Evolutionary conservation across 2,888 invertebrate species (phyloP).

Genomic region (Eurois occulta): DNA sequence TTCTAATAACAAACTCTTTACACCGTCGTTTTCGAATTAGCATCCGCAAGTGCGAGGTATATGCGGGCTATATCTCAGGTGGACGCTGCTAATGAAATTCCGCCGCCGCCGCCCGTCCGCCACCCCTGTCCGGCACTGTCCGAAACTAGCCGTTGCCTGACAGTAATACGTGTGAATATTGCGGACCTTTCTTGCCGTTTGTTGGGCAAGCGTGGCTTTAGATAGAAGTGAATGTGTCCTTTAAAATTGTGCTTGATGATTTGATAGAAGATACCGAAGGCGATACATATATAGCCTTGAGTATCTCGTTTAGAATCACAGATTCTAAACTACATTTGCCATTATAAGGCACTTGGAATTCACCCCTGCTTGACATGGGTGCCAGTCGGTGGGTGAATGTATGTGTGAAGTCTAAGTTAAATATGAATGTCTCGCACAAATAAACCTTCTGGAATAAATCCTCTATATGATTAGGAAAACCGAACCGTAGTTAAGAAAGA

Average conservation of each 20-base stretch:
- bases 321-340: not conserved
- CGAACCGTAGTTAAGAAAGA: not conserved
- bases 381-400: not conserved
- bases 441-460: not conserved
- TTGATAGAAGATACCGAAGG: not conserved
- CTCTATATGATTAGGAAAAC: not conserved
- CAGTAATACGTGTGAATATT: conserved; percentile 36
- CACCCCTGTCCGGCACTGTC: conserved; percentile 13
- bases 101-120: conserved; percentile 8
- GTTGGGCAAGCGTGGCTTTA: conserved; percentile 3
- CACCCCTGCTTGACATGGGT: not conserved
- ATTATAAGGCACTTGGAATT: not conserved
- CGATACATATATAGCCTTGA: too few relatives aligned
- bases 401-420: not conserved
- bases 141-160: conserved; percentile 9
- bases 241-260: not conserved
- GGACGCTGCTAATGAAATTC: conserved; percentile 59
- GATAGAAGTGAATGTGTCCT: not conserved
- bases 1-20: conserved; percentile 26
- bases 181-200: conserved; percentile 18
- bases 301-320: too few relatives aligned
- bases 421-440: not conserved
- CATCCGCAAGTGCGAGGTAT: conserved; percentile 42
- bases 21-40: conserved; percentile 32
- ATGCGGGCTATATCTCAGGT: conserved; percentile 48